phyloP scores from a whole-genome alignment of 2,888 invertebrate genomes.

The Lordiphosa andalusiaca region DNA sequence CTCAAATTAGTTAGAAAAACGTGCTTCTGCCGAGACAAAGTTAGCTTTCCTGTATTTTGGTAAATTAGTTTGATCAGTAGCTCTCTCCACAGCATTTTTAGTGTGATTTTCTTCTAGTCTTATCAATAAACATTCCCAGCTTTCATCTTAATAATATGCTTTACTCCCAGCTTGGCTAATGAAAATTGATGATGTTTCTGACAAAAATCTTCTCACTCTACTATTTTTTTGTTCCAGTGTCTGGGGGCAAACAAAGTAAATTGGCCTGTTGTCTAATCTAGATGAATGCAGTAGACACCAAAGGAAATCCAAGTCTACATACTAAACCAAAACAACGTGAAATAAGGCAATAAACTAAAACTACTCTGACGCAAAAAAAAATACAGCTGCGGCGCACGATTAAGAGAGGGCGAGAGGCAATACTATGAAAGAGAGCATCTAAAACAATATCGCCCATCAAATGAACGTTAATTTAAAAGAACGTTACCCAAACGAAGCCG shows the following conservation, averaged over 20 bases:
- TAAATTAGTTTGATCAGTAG: too few relatives aligned
- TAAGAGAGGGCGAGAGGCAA: slow-evolving; percentile 9
- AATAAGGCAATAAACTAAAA: slow-evolving; percentile 28
- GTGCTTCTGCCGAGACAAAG: too few relatives aligned
- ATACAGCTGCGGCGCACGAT: slow-evolving; percentile 1
- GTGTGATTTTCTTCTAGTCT: too few relatives aligned
- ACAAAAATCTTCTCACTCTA: neutral
- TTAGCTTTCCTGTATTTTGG: too few relatives aligned
- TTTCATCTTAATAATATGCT: neutral
- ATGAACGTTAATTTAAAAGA: slow-evolving; percentile 70
- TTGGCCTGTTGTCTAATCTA: slow-evolving; percentile 51
- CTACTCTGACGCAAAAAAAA: slow-evolving; percentile 26
- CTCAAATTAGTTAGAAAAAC: too few relatives aligned
- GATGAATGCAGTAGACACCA: slow-evolving; percentile 23
- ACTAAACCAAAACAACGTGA: slow-evolving; percentile 10
- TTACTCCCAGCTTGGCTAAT: slow-evolving; percentile 5
- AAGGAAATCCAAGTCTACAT: slow-evolving; percentile 7
- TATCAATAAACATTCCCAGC: neutral
- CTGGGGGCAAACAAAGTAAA: slow-evolving; percentile 8
- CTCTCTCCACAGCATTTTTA: too few relatives aligned
- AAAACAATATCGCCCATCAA: slow-evolving; percentile 45
- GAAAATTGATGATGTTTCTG: slow-evolving; percentile 8
- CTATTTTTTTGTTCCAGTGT: slow-evolving; percentile 46
- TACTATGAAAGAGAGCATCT: slow-evolving; percentile 3
- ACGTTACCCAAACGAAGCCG: slow-evolving; percentile 55